A percentile compares a stretch with the other conserved stretches of the same genome.
Conservation (phyloP, 2,888 invertebrate species). For the Zaprionus bogoriensis region DNA sequence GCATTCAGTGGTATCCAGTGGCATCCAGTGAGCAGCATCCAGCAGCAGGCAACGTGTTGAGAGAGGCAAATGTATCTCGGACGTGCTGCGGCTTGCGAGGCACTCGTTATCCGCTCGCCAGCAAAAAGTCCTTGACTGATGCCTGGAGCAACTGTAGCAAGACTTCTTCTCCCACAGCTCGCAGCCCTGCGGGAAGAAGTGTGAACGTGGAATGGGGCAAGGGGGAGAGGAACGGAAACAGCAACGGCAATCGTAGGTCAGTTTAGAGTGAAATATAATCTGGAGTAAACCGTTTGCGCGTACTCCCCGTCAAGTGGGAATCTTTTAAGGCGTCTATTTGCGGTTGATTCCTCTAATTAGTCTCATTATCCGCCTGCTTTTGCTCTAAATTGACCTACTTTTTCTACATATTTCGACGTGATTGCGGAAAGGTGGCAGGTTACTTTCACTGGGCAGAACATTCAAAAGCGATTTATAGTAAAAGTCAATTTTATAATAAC, state of each 20-base stretch:
- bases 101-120: constrained; percentile 39
- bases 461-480: not conserved
- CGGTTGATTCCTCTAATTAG: not conserved
- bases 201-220: no score
- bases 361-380: not conserved
- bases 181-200: no score
- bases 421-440: no score
- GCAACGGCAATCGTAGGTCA: constrained; percentile 20
- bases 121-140: constrained; percentile 31
- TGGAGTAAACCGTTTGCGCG: not conserved
- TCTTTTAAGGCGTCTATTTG: not conserved
- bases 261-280: constrained; percentile 17
- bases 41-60: constrained; percentile 46
- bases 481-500: no score
- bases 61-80: constrained; percentile 70
- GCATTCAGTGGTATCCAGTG: no score
- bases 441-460: not conserved
- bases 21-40: constrained; percentile 1
- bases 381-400: not conserved
- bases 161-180: constrained; percentile 6
- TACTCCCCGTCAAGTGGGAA: not conserved
- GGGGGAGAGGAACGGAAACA: no score
- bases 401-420: not conserved
- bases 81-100: constrained; percentile 60
- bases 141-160: constrained; percentile 23